Evolutionary conservation across 1,140 invertebrate species (phyloP), one percentile per base, ranked within the genome.

Genomic region (Eueides isabella): DNA sequence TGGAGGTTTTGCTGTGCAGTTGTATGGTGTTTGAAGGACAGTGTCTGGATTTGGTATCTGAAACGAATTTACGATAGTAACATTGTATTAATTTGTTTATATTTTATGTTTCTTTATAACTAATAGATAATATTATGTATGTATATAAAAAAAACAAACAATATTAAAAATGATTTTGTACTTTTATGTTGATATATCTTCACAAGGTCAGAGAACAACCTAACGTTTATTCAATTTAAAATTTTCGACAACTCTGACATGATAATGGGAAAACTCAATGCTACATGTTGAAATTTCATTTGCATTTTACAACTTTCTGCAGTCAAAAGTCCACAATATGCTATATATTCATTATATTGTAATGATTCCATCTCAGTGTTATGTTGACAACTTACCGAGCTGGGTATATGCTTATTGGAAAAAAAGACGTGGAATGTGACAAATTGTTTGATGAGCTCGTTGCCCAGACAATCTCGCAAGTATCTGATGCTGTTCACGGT

Each of bases 401-500:
- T 96, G 63, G 97, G 97, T 83, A 98, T 95, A 88, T 98, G 96
- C 86, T 97, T 97, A 73, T 96, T 95, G 77, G 96, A 96, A 86
- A 98, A 98, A 92, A 97, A 98, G 35, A 98, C 85, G 89, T 98
- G 97, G 91, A 98, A 98, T 70, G 97, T 97, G 82, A 97, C 96
- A 76, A 95, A 95, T 80, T 97, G 95, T 23, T 95, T 94, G 44
- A 98, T 94, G 64, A 97, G 92, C 23, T 95, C 94, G 70, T 94
- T 94, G 11, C 94, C 94, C 35, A 94, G 94, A 80, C 96, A 97
- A 81, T 96, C 95, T 19, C 96, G 91, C 61, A 96, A 90, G 83
- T 96, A 96, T 66, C 94, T 93, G 76, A 97, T 96, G 80, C 95
- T 94, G 78, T 96, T 94, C 67, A 96, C 83, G 0, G 96, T 95